Base-by-base conservation (phyloP, 2,113 vertebrate genomes). In the Elgaria multicarinata region DNA sequence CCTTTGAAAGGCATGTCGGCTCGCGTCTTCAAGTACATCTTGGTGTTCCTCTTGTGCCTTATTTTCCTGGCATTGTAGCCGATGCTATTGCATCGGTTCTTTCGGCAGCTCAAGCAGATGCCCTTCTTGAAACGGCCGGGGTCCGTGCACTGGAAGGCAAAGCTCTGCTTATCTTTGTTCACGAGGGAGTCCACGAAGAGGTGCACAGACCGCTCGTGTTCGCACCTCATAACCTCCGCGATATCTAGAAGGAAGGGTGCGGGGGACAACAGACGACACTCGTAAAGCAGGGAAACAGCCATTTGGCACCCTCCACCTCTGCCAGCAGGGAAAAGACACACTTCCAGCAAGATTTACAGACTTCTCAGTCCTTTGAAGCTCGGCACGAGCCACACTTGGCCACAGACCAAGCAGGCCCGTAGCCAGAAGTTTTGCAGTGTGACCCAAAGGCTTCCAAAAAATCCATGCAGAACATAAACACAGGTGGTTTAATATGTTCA, bases 21-120 rank as follows among this genome's bases (percentile, higher is more conserved):
- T 24, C 98, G 97, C 0, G 99, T 99, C 93, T 99, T 99, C 46
- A 99, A 95, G 94, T 99, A 99, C 99, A 99, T 99, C 94, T 98
- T 99, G 94, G 93, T 98, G 94, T 98, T 99, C 71, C 98, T 97
- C 86, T 97, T 98, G 89, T 97, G 98, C 2, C 98, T 96, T 64
- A 97, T 98, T 80, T 97, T 98, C 90, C 97, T 98, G 67, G 98
- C 94, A 0, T 98, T 98, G 96, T 99, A 99, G 87, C 99, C 99
- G 0, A 99, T 98, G 94, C 96, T 97, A 18, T 97, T 99, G 95
- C 99, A 99, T 72, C 99, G 98, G 92, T 99, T 98, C 93, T 99
- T 99, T 83, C 99, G 97, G 96, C 99, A 99, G 96, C 99, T 99
- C 94, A 99, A 97, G 91, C 99, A 99, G 95, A 99, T 98, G 0